A percentile compares a stretch with the other conserved stretches of the same genome.
phyloP scores from a whole-genome alignment of 2,888 invertebrate genomes.

The Leptinotarsa haldemani region DNA sequence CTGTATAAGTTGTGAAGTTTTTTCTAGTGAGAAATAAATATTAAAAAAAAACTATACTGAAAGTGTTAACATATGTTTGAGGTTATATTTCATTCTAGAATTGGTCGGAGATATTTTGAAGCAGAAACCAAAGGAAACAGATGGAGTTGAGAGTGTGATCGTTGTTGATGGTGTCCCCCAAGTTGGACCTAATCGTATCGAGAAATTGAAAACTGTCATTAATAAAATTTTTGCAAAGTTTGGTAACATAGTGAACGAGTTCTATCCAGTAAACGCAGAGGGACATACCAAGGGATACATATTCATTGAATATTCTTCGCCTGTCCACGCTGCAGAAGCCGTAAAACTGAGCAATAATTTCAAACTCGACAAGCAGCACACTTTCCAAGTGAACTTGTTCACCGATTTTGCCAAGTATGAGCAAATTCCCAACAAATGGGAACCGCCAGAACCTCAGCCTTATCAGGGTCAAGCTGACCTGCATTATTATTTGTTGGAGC shows the following conservation, averaged over 20 bases:
- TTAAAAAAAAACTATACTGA: not conserved
- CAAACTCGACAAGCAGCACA: conserved; percentile 95
- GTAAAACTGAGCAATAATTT: conserved; percentile 90
- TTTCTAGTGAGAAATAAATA: not conserved
- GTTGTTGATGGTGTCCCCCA: conserved; percentile 97
- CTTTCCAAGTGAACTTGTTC: conserved; percentile 86
- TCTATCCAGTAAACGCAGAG: conserved; percentile 86
- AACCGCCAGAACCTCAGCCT: conserved; percentile 87
- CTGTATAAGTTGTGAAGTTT: not conserved
- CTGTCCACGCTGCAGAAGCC: conserved; percentile 87
- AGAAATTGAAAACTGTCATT: conserved; percentile 92
- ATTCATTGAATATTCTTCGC: conserved; percentile 90
- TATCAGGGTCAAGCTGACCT: conserved; percentile 94
- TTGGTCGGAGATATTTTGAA: conserved; percentile 90
- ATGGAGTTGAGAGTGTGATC: conserved; percentile 95
- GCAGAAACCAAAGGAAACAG: conserved; percentile 92
- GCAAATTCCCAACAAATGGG: conserved; percentile 93
- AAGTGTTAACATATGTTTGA: conserved; percentile 45
- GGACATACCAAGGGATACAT: conserved; percentile 90
- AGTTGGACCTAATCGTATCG: conserved; percentile 90
- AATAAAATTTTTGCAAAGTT: conserved; percentile 91
- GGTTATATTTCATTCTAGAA: conserved; percentile 72
- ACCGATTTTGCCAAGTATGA: conserved; percentile 96
- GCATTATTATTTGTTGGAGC: conserved; percentile 91
- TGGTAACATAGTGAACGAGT: conserved; percentile 88